Evolutionary conservation across 2,113 vertebrate species (phyloP).

Genomic region (Triplophysa tibetana): DNA sequence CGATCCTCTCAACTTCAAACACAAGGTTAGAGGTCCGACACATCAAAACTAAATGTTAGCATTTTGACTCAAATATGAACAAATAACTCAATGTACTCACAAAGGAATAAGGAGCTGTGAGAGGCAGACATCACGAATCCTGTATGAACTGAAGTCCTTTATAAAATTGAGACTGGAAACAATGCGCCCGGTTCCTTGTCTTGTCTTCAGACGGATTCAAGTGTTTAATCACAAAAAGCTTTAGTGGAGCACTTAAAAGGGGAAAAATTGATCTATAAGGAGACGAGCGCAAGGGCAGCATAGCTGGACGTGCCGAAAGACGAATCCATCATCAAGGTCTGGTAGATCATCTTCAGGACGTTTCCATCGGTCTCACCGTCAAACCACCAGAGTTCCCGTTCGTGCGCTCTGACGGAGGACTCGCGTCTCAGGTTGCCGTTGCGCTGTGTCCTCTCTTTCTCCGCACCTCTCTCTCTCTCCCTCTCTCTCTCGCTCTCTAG

Average conservation of each 20-base stretch:
- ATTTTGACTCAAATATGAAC: neutral
- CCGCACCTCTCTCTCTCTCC: neutral
- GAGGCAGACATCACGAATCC: slow-evolving; percentile 74
- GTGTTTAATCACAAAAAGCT: slow-evolving; percentile 60
- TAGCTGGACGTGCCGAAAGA: slow-evolving; percentile 61
- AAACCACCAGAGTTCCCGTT: slow-evolving; percentile 69
- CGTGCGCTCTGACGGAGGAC: slow-evolving; percentile 64
- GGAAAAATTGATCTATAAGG: slow-evolving; percentile 57
- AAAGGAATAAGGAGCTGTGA: slow-evolving; percentile 56
- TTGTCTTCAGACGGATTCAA: slow-evolving; percentile 63
- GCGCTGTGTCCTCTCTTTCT: slow-evolving; percentile 9
- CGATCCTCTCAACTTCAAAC: neutral
- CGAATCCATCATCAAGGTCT: slow-evolving; percentile 58
- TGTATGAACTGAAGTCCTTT: slow-evolving; percentile 64
- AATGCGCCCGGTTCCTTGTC: slow-evolving; percentile 66
- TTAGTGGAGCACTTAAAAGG: slow-evolving; percentile 50
- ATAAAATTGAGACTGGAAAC: slow-evolving; percentile 65
- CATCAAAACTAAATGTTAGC: neutral
- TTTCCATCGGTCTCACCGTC: slow-evolving; percentile 56
- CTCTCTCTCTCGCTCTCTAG: slow-evolving; percentile 55
- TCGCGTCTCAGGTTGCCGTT: slow-evolving; percentile 64
- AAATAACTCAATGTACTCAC: slow-evolving; percentile 38
- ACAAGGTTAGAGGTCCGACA: neutral
- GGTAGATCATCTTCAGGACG: slow-evolving; percentile 58
- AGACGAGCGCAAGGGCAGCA: slow-evolving; percentile 70